Base-by-base conservation (phyloP, 2,888 invertebrate genomes). In the Eupelmus urozonus region DNA sequence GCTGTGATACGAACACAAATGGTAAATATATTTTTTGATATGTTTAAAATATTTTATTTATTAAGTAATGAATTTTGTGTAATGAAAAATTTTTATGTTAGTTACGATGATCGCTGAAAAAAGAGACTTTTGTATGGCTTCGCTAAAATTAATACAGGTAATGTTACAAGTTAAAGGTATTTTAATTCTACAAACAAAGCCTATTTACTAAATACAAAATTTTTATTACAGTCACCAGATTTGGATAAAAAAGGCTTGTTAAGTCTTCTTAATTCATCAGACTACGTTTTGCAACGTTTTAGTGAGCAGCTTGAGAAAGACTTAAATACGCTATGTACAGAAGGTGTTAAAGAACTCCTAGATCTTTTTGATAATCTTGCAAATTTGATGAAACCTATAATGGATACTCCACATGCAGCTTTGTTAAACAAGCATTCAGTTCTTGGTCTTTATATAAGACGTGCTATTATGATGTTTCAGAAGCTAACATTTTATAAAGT, bases 401-500 rank as follows among this genome's bases (percentile, higher is more conserved):
- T 83, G 18, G 89, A 89, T 72, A 87, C 86, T 76, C 82, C 88
- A 11, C 81, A 87, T 7, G 75, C 83, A 0, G 78, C 85, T 53
- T 84, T 84, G 40, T 81, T 89, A 55, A 86, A 87, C 80, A 86
- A 87, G 81, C 87, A 88, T 82, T 88, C 88, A 73, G 85, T 92
- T 90, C 85, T 91, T 92, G 97, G 97, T 40, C 91, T 96, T 82
- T 97, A 96, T 89, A 92, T 97, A 80, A 92, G 97, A 80, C 92
- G 97, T 85, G 94, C 97, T 87, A 92, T 95, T 82, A 91, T 97
- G 0, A 94, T 95, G 81, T 93, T 97, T 86, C 96, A 97, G 85
- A 95, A 95, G 87, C 91, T 97, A 82, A 93, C 95, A 18, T 97
- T 97, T 90, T 94, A 95, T 49, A 95, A 96, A 91, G 94, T 96